Conservation (phyloP, 2,797 vertebrate species). For the Cyclura pinguis region DNA sequence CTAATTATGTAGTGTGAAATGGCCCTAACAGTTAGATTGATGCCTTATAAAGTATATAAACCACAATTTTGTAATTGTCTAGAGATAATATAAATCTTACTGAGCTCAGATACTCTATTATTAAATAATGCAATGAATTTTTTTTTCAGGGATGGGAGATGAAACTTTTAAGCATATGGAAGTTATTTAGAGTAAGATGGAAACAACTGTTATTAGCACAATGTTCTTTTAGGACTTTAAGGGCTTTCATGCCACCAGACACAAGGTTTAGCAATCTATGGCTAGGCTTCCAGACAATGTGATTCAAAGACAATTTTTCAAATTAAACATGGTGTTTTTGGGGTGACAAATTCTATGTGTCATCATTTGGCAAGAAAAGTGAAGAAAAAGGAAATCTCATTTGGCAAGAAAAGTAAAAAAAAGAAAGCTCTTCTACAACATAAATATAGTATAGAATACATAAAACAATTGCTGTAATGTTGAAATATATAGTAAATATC, state of each 20-base stretch:
- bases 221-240: neutral
- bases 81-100: neutral
- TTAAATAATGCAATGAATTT: neutral
- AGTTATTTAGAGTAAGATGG: neutral
- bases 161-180: neutral
- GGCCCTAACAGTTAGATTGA: neutral
- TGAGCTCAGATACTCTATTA: neutral
- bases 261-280: neutral
- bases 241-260: neutral
- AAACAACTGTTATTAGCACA: neutral
- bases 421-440: neutral
- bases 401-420: conserved; percentile 18
- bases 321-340: neutral
- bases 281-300: conserved; percentile 6
- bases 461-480: conserved; percentile 16
- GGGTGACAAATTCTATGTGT: neutral
- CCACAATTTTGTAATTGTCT: too few relatives aligned
- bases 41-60: neutral
- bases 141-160: neutral
- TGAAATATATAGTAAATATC: conserved; percentile 10
- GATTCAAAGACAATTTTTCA: neutral
- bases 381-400: neutral
- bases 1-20: too few relatives aligned
- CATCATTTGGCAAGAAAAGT: conserved; percentile 2
- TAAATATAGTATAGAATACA: conserved; percentile 2